Evolutionary conservation across 92 coral and sea anemone genomes (phyloP), one percentile per base, ranked within the genome.

Genomic region (Phymanthus crucifer): DNA sequence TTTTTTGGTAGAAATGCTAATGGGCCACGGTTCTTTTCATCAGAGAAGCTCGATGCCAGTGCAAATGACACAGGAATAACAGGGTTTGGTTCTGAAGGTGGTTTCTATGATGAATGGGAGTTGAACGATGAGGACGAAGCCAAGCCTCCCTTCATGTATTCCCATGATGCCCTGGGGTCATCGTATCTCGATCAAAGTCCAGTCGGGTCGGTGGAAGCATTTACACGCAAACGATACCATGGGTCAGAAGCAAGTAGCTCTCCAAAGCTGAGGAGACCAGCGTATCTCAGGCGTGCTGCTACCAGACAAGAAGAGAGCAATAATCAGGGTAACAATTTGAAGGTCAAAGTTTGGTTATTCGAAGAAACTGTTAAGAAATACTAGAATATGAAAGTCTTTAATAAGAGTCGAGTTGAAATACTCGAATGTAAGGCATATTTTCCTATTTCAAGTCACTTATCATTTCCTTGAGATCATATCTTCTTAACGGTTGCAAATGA

Each of bases 41-140:
- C 95, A 10, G 98, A 94, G 77, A 93, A 96, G 80, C 90, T 96
- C 31, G 99, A 96, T 74, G 99, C 98, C 43, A 90, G 94, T 69
- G 81, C 83, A 66, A 91, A 96, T 82, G 99, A 96, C 80, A 91
- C 91, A 13, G 93, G 93, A 43, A 86, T 86, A 32, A 79, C 85
- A 50, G 93, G 90, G 4, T 89, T 89, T 70, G 93, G 93, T 23
- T 85, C 85, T 40, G 93, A 87, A 83, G 84, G 89, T 67, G 97
- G 94, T 29, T 90, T 93, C 78, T 93, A 84, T 85, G 97, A 93
- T 68, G 97, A 93, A 17, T 91, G 88, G 7, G 94, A 93, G 83
- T 43, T 90, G 37, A 86, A 86, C 27, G 94, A 93, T 40, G 85
- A 79, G 33, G 87, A 88, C 76, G 87, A 88, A 79, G 73, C 90